Percentiles rank a stretch among this genome's conserved stretches.
Conservation (phyloP, 2,113 vertebrate genomes). For the Hypanus sabinus region DNA sequence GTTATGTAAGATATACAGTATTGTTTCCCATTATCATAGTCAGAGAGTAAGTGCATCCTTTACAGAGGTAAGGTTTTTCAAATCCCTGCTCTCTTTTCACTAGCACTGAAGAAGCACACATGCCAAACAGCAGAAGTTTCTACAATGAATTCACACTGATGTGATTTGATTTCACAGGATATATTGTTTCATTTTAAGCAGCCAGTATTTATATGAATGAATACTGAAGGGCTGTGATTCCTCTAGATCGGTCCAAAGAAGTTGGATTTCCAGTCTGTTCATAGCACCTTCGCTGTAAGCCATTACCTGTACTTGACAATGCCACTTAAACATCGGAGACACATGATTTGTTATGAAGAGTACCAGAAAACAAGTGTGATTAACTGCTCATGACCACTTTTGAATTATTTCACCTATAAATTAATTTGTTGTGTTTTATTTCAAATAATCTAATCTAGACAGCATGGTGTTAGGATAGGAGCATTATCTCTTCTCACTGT, state of each 20-base stretch:
- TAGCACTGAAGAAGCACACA: background rate
- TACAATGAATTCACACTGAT: background rate
- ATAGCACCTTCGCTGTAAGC: background rate
- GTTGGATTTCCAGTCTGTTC: background rate
- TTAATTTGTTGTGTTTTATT: background rate
- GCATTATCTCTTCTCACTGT: background rate
- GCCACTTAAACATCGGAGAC: background rate
- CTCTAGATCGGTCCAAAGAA: background rate
- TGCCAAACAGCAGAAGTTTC: background rate
- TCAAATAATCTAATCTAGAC: background rate
- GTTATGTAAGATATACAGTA: too few relatives aligned
- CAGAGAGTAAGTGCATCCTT: background rate
- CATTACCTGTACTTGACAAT: background rate
- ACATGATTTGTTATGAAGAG: background rate
- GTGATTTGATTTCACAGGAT: background rate
- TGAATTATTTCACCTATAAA: background rate
- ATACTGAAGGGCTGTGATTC: background rate
- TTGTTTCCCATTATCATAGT: background rate
- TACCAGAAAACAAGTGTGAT: background rate
- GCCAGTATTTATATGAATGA: background rate
- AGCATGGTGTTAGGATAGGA: background rate
- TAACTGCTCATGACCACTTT: background rate
- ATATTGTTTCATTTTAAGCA: background rate
- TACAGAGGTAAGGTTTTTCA: background rate
- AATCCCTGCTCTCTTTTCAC: background rate